Evolutionary conservation across 1,140 invertebrate species (phyloP).

Genomic region (Nebria ingens): DNA sequence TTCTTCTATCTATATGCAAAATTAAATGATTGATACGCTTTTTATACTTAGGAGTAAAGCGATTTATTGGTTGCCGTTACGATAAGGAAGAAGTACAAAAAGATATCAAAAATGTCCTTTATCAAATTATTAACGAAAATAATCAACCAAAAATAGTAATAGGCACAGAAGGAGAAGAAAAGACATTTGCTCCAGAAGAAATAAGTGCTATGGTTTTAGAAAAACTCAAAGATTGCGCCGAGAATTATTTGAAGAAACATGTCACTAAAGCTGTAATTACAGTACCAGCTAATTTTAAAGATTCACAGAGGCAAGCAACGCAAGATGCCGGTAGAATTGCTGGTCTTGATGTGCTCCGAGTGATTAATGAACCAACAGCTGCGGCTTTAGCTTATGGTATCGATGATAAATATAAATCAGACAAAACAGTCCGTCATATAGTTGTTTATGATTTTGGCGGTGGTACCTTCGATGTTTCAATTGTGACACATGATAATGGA

Average conservation of each 20-base stretch:
- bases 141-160: conserved; percentile 50
- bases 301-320: conserved; percentile 53
- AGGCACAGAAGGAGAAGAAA: conserved; percentile 41
- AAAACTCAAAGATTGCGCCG: conserved; percentile 75
- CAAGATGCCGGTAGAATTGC: conserved; percentile 55
- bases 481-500: conserved; percentile 94
- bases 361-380: conserved; percentile 65
- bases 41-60: conserved; percentile 43
- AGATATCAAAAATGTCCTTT: conserved; percentile 56
- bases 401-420: conserved; percentile 31
- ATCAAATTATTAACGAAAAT: conserved; percentile 46
- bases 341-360: conserved; percentile 56
- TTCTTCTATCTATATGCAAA: too few species aligned
- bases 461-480: conserved; percentile 94
- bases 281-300: conserved; percentile 52
- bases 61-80: conserved; percentile 54
- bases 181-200: conserved; percentile 54
- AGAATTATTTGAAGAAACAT: conserved; percentile 60
- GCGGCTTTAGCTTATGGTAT: conserved; percentile 55
- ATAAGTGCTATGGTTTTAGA: conserved; percentile 66
- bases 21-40: too few species aligned
- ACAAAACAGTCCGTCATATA: not conserved
- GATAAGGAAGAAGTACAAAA: conserved; percentile 54
- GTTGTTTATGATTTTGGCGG: conserved; percentile 82
- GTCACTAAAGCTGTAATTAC: conserved; percentile 53